phyloP scores from a whole-genome alignment of 2,113 vertebrate species.

The Lanius collurio region DNA sequence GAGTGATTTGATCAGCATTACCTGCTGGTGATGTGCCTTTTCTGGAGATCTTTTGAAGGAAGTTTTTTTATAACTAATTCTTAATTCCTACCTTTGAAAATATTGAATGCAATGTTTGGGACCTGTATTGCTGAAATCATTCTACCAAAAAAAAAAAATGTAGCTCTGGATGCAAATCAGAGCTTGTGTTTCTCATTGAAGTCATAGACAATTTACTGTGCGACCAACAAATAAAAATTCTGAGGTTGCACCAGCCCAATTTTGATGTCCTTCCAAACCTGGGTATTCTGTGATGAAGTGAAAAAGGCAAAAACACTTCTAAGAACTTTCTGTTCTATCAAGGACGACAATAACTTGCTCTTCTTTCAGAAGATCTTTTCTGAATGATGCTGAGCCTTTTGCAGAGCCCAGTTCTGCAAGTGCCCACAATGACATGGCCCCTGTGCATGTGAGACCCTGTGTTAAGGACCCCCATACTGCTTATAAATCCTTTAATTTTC shows the following conservation, averaged over 20 bases:
- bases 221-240: neutral
- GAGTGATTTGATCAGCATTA: neutral
- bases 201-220: neutral
- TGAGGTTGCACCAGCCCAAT: neutral
- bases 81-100: neutral
- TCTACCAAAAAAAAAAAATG: neutral
- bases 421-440: fast-evolving
- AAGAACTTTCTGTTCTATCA: neutral
- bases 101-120: neutral
- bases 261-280: neutral
- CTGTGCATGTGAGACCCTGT: neutral
- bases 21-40: neutral
- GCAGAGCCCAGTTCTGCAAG: neutral
- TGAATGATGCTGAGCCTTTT: neutral
- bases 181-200: neutral
- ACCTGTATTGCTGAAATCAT: neutral
- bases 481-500: neutral
- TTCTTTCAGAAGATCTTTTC: neutral
- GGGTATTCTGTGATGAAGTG: neutral
- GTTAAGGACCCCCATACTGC: neutral
- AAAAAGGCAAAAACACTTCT: neutral
- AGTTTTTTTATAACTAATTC: neutral
- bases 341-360: neutral
- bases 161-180: neutral
- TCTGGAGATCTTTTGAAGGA: neutral